Evolutionary conservation across 2,888 invertebrate species (phyloP), one percentile per base, ranked within the genome.

Genomic region (Phyllotreta striolata): DNA sequence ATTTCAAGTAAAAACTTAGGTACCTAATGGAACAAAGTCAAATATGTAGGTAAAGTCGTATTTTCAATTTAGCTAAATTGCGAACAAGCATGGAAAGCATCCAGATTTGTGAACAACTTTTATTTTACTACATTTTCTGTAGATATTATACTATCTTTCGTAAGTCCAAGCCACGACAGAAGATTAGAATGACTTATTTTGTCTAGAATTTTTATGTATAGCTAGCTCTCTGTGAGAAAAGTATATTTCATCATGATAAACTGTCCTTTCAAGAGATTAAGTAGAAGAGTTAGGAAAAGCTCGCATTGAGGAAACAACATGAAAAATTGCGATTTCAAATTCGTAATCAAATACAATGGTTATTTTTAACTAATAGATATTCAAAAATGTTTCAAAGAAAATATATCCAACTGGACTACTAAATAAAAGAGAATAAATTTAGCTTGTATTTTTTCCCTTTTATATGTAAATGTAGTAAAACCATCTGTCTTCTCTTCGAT

Each of bases 151-250:
- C 24, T 24, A 24, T 24, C 24, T 24, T 24, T 24, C 24, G 24
- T 24, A 24, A 24, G 13, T 38, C 34, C 8, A 40, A 59, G 14
- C 37, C 47, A 38, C 60, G 64, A 55, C 57, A 65, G 63, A 24
- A 54, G 62, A 64, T 67, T 64, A 55, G 57, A 63, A 44, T 63
- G 63, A 67, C 59, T 63, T 63, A 67, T 65, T 51, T 62, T 62
- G 62, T 57, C 56, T 52, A 35, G 57, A 63, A 57, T 57, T 51
- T 59, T 59, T 55, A 59, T 63, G 55, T 59, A 55, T 63, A 35
- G 39, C 51, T 52, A 24, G 24, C 24, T 60, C 39, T 60, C 40
- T 54, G 14, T 47, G 44, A 52, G 52, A 60, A 60, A 60, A 60
- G 54, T 49, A 44, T 60, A 52, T 52, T 60, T 60, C 60, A 34